phyloP scores from a whole-genome alignment of 2,888 invertebrate genomes.

The Agrotis puta region DNA sequence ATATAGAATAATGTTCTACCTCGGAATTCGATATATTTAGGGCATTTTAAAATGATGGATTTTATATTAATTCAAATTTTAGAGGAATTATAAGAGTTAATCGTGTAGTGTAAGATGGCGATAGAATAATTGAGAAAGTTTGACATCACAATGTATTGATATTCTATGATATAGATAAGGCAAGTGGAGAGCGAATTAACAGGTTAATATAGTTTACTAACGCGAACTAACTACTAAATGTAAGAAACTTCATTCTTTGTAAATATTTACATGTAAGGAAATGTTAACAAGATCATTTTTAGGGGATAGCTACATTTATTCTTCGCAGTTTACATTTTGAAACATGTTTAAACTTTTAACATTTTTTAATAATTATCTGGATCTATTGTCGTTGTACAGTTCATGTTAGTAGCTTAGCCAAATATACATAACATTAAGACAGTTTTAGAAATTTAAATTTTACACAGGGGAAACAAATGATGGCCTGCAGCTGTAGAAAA shows the following conservation, averaged over 20 bases:
- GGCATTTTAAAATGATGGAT: conserved; percentile 54
- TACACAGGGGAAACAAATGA: too few relatives aligned
- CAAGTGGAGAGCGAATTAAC: conserved; percentile 62
- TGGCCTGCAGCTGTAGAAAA: too few relatives aligned
- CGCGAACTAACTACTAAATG: conserved; percentile 71
- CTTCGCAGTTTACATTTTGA: conserved; percentile 48
- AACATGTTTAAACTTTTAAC: conserved; percentile 25
- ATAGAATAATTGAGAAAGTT: conserved; percentile 49
- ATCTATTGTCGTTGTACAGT: conserved; percentile 49
- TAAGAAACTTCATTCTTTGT: conserved; percentile 76
- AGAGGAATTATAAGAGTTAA: conserved; percentile 54
- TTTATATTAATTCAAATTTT: conserved; percentile 63
- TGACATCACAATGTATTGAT: conserved; percentile 64
- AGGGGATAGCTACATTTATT: conserved; percentile 67
- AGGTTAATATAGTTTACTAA: conserved; percentile 72
- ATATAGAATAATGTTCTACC: conserved; percentile 64
- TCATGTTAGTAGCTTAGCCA: conserved; percentile 44
- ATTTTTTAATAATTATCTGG: conserved; percentile 26
- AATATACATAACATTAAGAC: conserved; percentile 32
- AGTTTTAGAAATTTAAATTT: too few relatives aligned
- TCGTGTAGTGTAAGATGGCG: conserved; percentile 66
- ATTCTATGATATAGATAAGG: conserved; percentile 51
- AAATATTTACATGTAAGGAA: conserved; percentile 78
- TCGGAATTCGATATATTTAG: conserved; percentile 63
- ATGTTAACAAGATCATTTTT: conserved; percentile 69